Percentiles rank a stretch among this genome's conserved stretches.
Evolutionary conservation across 2,113 vertebrate genomes (phyloP).

Genomic region (Ochotona princeps): DNA sequence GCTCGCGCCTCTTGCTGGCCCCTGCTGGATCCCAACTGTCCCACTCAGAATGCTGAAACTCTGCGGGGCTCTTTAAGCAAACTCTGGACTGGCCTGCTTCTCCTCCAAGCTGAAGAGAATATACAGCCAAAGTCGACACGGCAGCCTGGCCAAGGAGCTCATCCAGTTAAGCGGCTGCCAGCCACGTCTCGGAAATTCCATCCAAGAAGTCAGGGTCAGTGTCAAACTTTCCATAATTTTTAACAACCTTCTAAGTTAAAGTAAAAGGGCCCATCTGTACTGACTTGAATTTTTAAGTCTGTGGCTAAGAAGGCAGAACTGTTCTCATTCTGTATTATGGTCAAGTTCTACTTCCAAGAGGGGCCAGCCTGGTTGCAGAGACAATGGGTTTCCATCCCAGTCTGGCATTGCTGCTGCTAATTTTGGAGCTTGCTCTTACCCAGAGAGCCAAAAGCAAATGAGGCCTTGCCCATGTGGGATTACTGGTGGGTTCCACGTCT

Average conservation of each 20-base stretch:
- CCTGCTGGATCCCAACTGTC: neutral
- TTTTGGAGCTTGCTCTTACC: neutral
- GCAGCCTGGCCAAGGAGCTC: neutral
- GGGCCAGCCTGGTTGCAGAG: neutral
- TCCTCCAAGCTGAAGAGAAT: neutral
- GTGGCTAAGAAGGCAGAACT: neutral
- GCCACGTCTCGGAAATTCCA: slow-evolving; percentile 27
- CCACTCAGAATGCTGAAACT: neutral
- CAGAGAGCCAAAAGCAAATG: neutral
- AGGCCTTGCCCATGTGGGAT: fast-evolving
- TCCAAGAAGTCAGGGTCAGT: neutral
- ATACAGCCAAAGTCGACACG: neutral
- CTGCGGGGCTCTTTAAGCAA: neutral
- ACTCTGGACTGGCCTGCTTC: neutral
- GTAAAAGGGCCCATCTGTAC: neutral
- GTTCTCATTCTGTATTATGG: neutral
- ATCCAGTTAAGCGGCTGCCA: neutral
- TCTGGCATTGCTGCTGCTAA: neutral
- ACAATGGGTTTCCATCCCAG: too few relatives aligned
- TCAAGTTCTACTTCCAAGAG: neutral
- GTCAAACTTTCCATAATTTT: slow-evolving; percentile 58
- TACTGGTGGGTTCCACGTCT: fast-evolving
- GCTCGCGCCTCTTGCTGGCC: neutral
- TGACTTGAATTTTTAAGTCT: neutral
- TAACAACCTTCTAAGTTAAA: slow-evolving; percentile 45